Conservation (phyloP, 2,888 invertebrate species). For the Panopea generosa region DNA sequence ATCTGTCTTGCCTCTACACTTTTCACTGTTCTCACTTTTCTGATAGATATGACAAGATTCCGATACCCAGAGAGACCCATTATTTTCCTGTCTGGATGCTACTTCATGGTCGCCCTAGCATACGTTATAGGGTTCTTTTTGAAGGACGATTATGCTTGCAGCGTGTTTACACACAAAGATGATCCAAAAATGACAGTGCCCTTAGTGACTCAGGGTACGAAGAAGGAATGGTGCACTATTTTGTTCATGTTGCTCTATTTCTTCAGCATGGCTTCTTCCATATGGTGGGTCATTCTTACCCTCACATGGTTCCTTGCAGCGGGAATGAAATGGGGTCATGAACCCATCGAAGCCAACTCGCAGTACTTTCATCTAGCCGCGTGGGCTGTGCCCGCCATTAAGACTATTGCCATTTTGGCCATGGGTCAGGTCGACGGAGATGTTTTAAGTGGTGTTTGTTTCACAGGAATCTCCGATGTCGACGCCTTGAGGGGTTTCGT, state of each 20-base stretch:
- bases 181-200: conserved; percentile 32
- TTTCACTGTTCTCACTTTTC: conserved; percentile 92
- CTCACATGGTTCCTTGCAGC: conserved; percentile 98
- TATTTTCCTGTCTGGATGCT: conserved; percentile 98
- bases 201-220: conserved; percentile 89
- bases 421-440: conserved; percentile 96
- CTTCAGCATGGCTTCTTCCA: conserved; percentile 98
- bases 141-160: conserved; percentile 85
- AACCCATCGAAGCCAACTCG: conserved; percentile 98
- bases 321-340: conserved; percentile 98
- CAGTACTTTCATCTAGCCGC: conserved; percentile 98
- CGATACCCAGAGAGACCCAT: conserved; percentile 99
- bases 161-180: conserved; percentile 74
- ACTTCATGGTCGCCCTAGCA: conserved; percentile 96
- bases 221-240: conserved; percentile 91
- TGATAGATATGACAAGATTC: conserved; percentile 97
- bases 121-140: conserved; percentile 89
- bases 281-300: conserved; percentile 99
- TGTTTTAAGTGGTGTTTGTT: conserved; percentile 90
- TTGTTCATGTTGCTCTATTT: conserved; percentile 96
- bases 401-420: conserved; percentile 97
- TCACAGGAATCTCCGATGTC: conserved; percentile 95
- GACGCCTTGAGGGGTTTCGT: conserved; percentile 94
- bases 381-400: conserved; percentile 98
- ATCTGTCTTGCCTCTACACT: conserved; percentile 95